Base-by-base conservation (phyloP, 2,113 vertebrate species). In the Equus przewalskii region DNA sequence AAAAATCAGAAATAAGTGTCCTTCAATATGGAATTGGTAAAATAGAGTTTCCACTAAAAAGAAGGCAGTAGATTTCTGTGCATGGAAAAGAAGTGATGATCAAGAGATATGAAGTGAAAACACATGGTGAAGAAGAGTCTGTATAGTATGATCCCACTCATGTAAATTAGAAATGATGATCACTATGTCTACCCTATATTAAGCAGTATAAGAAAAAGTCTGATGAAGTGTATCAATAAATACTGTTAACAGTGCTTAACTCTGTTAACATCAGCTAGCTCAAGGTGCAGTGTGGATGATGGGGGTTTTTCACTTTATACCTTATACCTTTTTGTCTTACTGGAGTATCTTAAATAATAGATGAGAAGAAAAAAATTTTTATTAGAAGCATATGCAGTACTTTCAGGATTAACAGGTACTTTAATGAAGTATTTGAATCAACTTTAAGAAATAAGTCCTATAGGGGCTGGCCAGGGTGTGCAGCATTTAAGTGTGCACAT, bases 341-440 rank as follows among this genome's bases (percentile, higher is more conserved):
- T 41, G 79, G 18, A 80, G 70, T 62, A 76, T 82, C 33, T 96
- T 54, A 70, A 85, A 90, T 11, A 95, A 51, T 41, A 30, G 51
- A 36, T 87, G 24, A 85, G 58, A 94, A 89, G 58, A 70, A 94
- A 72, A 60, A 18, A 19, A 6, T 19, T 56, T 85, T 62, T 46
- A 82, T 49, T 30, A 84, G 72, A 58, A 16, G 19, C 14, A 95
- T 22, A 85, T 67, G 60, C 24, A 80, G 21, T 65, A 70, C 14
- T 58, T 89, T 62, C 33, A 95, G 26, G 65, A 81, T 95, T 65
- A 93, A 87, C 26, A 78, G 28, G 7, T 24, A 60, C n/a, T 84
- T 94, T 33, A 89, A 86, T 87, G 8, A 96, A 87, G 5, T 51
- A 49, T 89, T 92, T 69, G 62, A 94, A 46, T 58, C 18, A 79